Conservation (phyloP, 2,888 invertebrate genomes). For the Pseudococcus longispinus region DNA sequence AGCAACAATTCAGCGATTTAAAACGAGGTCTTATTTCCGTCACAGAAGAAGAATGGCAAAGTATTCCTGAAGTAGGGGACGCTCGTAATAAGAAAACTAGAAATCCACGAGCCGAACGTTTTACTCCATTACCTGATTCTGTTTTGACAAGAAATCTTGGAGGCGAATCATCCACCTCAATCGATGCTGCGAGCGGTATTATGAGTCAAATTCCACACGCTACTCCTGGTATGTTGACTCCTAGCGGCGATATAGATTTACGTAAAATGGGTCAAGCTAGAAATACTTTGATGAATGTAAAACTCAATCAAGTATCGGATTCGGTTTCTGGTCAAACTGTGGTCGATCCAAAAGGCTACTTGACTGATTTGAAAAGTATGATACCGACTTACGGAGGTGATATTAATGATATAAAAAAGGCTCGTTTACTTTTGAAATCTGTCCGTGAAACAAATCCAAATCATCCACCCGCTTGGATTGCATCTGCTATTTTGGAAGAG, state of each 20-base stretch:
- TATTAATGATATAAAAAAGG: constrained; percentile 95
- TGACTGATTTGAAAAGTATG: constrained; percentile 99
- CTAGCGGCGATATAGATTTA: constrained; percentile 87
- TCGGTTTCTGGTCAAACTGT: constrained; percentile 99
- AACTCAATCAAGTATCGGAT: constrained; percentile 92
- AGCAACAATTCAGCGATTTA: constrained; percentile 98
- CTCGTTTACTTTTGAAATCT: constrained; percentile 90
- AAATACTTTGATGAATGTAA: constrained; percentile 99
- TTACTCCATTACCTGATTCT: constrained; percentile 96
- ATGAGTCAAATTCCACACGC: constrained; percentile 82
- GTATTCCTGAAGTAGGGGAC: constrained; percentile 99
- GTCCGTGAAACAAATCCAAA: constrained; percentile 98
- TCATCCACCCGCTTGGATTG: constrained; percentile 99
- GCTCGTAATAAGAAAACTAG: constrained; percentile 95
- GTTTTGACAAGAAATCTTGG: constrained; percentile 86
- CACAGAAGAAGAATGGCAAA: constrained; percentile 93
- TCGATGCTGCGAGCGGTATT: constrained; percentile 85
- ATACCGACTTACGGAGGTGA: constrained; percentile 98
- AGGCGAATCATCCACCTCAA: constrained; percentile 77
- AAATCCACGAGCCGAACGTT: constrained; percentile 93
- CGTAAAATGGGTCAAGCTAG: constrained; percentile 98
- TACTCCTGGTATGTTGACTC: constrained; percentile 85
- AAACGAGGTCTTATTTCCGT: constrained; percentile 85
- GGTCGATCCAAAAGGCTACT: constrained; percentile 98
- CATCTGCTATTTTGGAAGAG: constrained; percentile 96